phyloP scores from a whole-genome alignment of 1,140 invertebrate species.

The Drosophila eugracilis region DNA sequence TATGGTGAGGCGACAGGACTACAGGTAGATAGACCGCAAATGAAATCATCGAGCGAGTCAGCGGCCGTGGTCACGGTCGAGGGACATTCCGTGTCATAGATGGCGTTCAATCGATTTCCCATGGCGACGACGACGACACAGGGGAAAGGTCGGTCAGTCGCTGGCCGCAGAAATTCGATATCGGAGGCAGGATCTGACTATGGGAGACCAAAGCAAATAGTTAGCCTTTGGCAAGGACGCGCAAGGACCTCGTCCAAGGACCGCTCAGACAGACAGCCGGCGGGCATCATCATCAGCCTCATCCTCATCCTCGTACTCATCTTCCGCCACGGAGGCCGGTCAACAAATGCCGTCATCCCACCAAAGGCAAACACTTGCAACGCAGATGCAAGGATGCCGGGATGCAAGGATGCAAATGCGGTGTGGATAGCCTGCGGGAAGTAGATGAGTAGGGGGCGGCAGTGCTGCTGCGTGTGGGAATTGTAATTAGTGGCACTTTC shows the following conservation, averaged over 20 bases:
- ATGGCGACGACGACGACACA: conserved; percentile 8
- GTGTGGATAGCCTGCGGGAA: conserved; percentile 1
- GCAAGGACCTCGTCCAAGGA: conserved; percentile 30
- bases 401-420: conserved; percentile 53
- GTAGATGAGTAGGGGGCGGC: conserved; percentile 1
- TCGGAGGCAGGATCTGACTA: conserved; percentile 36
- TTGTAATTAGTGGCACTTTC: conserved; percentile 82
- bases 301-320: not conserved
- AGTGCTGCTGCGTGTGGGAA: conserved; percentile 56
- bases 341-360: conserved; percentile 30
- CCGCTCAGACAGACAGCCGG: conserved; percentile 23
- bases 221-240: conserved; percentile 30
- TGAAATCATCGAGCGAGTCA: conserved; percentile 71
- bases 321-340: conserved; percentile 20
- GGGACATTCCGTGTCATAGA: conserved; percentile 49
- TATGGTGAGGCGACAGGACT: conserved; percentile 3
- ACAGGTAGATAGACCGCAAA: conserved; percentile 69
- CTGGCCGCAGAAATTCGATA: conserved; percentile 47
- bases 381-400: conserved; percentile 7
- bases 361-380: conserved; percentile 30
- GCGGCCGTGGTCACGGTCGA: conserved; percentile 70
- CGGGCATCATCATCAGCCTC: not conserved
- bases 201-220: conserved; percentile 44
- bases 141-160: conserved; percentile 18
- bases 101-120: conserved; percentile 70